Conservation (phyloP, 1,140 invertebrate genomes). For the Heliconius congener region DNA sequence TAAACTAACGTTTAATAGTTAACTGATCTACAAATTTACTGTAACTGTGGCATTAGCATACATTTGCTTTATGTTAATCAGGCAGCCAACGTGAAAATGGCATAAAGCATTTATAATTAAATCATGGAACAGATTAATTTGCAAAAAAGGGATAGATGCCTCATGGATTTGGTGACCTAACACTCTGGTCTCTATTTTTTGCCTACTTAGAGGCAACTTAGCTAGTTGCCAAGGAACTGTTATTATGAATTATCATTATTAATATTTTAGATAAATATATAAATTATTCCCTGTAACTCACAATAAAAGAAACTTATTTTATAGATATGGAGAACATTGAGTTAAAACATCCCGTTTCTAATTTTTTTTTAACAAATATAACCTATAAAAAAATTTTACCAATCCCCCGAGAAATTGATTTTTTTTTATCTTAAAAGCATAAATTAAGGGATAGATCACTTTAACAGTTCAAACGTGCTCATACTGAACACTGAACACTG, state of each 20-base stretch:
- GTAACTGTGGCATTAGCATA: slow-evolving; percentile 1
- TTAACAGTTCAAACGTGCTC: neutral
- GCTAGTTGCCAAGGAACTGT: too few species aligned
- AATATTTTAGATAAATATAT: too few species aligned
- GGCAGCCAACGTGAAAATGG: neutral
- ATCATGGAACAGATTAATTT: too few species aligned
- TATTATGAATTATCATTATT: too few species aligned
- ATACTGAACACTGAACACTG: neutral
- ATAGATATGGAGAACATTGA: too few species aligned
- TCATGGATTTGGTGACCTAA: neutral
- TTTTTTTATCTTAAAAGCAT: neutral
- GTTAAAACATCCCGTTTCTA: too few species aligned
- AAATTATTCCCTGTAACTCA: too few species aligned
- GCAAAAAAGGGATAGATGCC: too few species aligned
- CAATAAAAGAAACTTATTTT: too few species aligned
- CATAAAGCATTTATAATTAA: neutral
- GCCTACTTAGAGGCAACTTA: neutral
- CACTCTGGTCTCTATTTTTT: neutral
- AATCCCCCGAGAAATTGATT: too few species aligned
- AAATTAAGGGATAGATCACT: neutral
- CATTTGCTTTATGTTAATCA: slow-evolving; percentile 8
- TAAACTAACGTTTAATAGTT: neutral
- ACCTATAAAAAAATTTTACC: too few species aligned
- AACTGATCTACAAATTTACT: slow-evolving; percentile 11
- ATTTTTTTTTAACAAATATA: too few species aligned